These are phyloP conservation scores for Mythimna vitellina DNA, from an alignment of 2,888 invertebrate species.

Conservation along the genomic window DNA sequence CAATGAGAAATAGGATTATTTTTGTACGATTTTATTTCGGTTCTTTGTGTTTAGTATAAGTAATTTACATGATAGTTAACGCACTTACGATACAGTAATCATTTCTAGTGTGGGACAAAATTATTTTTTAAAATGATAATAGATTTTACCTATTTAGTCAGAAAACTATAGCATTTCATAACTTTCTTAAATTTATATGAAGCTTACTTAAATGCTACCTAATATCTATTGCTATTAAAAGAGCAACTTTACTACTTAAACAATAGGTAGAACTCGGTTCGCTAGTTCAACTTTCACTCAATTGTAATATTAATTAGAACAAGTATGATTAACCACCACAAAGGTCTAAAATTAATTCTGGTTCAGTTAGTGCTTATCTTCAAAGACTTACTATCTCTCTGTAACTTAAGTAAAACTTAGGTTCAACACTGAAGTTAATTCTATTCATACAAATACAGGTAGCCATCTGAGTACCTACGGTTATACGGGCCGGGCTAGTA, in stretches of 20 bases:
- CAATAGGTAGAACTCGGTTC: not conserved
- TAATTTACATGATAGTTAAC: too few species aligned
- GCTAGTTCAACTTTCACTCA: not conserved
- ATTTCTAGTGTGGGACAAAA: too few species aligned
- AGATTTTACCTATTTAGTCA: too few species aligned
- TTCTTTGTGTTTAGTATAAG: too few species aligned
- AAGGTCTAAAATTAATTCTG: slow-evolving; percentile 34
- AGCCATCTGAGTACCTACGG: slow-evolving; percentile 19
- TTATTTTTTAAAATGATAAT: too few species aligned
- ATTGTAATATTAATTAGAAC: slow-evolving; percentile 22
- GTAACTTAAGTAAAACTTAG: slow-evolving; percentile 52
- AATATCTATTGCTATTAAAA: not conserved
- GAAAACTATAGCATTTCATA: too few species aligned
- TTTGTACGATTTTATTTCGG: too few species aligned
- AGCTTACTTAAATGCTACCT: not conserved
- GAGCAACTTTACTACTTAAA: not conserved
- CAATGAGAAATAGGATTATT: too few species aligned
- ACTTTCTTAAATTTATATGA: not conserved
- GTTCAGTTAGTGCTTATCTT: slow-evolving; percentile 48
- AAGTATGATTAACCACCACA: slow-evolving; percentile 3
- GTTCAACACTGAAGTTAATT: slow-evolving; percentile 53
- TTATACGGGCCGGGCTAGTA: slow-evolving; percentile 65
- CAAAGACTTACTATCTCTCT: slow-evolving; percentile 49
- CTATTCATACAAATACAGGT: slow-evolving; percentile 57
- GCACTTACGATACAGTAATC: too few species aligned